A percentile compares a stretch with the other conserved stretches of the same genome.
Evolutionary conservation across 2,113 vertebrate genomes (phyloP).

Genomic region (Leucopsar rothschildi): DNA sequence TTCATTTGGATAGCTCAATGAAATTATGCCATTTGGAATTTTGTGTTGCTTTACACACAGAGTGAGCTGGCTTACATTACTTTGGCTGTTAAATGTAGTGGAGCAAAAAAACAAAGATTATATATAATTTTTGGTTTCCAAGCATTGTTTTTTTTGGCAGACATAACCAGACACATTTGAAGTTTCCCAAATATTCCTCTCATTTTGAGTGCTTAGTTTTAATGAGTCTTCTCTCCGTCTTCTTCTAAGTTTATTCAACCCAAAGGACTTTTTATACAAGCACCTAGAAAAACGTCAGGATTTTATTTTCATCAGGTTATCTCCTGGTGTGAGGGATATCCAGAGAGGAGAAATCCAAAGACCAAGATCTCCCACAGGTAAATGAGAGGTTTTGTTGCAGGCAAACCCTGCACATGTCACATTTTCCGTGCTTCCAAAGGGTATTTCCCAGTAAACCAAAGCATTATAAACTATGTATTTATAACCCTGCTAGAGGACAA

Average conservation of each 20-base stretch:
- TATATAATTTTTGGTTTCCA: background rate
- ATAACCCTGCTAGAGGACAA: background rate
- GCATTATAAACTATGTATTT: background rate
- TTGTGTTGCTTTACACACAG: background rate
- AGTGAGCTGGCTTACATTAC: background rate
- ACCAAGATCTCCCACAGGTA: background rate
- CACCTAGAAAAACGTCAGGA: background rate
- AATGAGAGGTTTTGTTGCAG: background rate
- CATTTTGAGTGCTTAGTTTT: background rate
- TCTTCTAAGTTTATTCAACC: background rate
- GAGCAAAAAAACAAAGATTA: background rate
- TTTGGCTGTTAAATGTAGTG: background rate
- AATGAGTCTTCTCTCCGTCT: background rate
- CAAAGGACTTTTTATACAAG: background rate
- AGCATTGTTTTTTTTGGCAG: background rate
- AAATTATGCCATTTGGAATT: background rate
- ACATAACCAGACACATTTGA: background rate
- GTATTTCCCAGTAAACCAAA: background rate
- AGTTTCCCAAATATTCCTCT: background rate
- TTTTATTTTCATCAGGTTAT: background rate
- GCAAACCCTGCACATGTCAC: background rate
- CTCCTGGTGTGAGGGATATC: background rate
- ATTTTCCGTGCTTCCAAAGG: background rate
- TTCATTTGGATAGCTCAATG: background rate
- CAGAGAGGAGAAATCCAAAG: background rate